A percentile compares a stretch with the other conserved stretches of the same genome.
These are phyloP conservation scores for Piprites chloris DNA, from an alignment of 2,113 vertebrate genomes.

Conservation along the genomic window DNA sequence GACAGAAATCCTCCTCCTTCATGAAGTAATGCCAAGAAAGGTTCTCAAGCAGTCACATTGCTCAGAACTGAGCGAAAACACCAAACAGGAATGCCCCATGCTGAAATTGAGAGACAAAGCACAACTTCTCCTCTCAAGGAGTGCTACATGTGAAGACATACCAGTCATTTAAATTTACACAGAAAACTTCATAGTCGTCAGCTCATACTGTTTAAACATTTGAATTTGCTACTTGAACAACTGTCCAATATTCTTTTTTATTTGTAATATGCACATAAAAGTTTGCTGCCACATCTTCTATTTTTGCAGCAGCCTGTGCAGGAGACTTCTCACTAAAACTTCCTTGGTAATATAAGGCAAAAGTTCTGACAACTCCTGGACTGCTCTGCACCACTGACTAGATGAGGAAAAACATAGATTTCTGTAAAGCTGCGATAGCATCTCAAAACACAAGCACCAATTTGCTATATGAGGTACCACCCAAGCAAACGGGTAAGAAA, in stretches of 20 bases:
- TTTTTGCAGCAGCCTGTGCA: neutral
- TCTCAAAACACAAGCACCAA: neutral
- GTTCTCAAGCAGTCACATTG: neutral
- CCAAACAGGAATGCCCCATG: fast-evolving
- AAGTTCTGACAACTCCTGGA: neutral
- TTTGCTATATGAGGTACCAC: neutral
- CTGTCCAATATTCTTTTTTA: neutral
- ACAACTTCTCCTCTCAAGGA: neutral
- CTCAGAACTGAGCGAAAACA: neutral
- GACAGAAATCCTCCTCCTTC: neutral
- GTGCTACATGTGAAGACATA: neutral
- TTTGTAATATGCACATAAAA: neutral
- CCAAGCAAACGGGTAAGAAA: neutral
- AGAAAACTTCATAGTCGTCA: neutral
- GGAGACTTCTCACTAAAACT: neutral
- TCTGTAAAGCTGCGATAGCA: neutral
- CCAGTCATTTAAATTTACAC: neutral
- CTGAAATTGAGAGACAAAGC: neutral
- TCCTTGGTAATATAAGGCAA: neutral
- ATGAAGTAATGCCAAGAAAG: neutral
- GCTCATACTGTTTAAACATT: neutral
- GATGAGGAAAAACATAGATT: neutral
- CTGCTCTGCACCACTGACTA: neutral
- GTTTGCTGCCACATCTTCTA: neutral
- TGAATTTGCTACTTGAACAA: neutral